Conservation (phyloP, 2,888 invertebrate genomes). For the Papilio demoleus region DNA sequence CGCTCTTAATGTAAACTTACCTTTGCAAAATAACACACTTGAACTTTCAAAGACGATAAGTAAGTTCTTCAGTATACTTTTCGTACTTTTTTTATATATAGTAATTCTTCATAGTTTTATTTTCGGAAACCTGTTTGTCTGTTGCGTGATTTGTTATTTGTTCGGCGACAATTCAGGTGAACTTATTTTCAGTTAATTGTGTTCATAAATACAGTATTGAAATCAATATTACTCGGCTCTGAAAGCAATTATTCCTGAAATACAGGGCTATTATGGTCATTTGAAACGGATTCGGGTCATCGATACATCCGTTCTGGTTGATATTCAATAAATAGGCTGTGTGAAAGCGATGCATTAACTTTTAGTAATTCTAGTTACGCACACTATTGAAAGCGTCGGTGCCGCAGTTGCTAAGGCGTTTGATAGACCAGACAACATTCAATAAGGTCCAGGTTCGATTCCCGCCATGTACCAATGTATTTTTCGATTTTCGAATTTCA, state of each 20-base stretch:
- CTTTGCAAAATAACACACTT: neutral
- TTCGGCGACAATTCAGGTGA: too few species aligned
- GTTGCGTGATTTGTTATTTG: neutral
- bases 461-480: too few species aligned
- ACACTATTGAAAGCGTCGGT: too few species aligned
- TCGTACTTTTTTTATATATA: too few species aligned
- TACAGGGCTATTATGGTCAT: conserved; percentile 25
- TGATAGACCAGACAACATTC: too few species aligned
- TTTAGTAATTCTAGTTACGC: neutral
- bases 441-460: too few species aligned
- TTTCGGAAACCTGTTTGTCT: too few species aligned
- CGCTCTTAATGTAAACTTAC: neutral
- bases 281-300: conserved; percentile 29
- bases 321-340: conserved; percentile 12
- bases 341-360: neutral
- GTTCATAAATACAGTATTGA: conserved; percentile 27
- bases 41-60: neutral
- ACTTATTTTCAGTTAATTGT: conserved; percentile 22
- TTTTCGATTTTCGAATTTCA: too few species aligned
- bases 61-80: neutral
- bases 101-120: too few species aligned
- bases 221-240: conserved; percentile 23
- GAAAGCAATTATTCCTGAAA: conserved; percentile 29
- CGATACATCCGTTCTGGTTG: conserved; percentile 22
- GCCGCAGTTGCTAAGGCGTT: too few species aligned